Evolutionary conservation across 2,113 vertebrate species (phyloP), one percentile per base, ranked within the genome.

Genomic region (Malurus elegans): DNA sequence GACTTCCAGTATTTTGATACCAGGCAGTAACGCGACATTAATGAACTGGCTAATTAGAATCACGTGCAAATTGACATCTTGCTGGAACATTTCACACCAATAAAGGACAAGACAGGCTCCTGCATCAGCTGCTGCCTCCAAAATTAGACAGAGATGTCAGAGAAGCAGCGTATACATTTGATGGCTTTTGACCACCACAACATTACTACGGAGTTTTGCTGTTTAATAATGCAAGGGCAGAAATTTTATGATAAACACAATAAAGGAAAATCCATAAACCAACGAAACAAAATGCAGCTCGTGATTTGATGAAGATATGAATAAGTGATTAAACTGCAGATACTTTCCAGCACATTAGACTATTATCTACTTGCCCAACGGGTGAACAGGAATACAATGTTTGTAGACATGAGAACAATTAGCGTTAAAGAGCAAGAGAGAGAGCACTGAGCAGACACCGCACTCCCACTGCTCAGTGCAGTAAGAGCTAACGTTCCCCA

Each of bases 111-210:
- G 45, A 36, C 19, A 31, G 42, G 60, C 60, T 73, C 83, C 83
- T 40, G 82, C 86, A 21, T 40, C 91, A 95, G 86, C 74, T 34
- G 56, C 34, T 64, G 90, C 75, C 75, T 79, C 94, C 90, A 24
- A 44, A 95, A 95, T 53, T 3, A 76, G 80, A 32, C 61, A 24
- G 11, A 31, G 69, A 42, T 19, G 76, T 4, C 90, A 71, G 64
- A 28, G 15, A 36, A 54, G 70, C 51, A 21, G 82, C 12, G 1
- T 0, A 0, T 0, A 8, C 2, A 0, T 13, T 1, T 8, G 50
- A 62, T 14, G 25, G 88, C 42, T 87, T 54, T 31, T 13, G 51
- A 88, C 56, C 80, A 70, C 87, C 47, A 6, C 15, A 78, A 53
- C 64, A 13, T 28, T 14, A 36, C 71, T 5, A 8, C 4, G 1